These are phyloP conservation scores for Blastobasis lacticolella DNA, from an alignment of 2,888 invertebrate species.

Conservation along the genomic window DNA sequence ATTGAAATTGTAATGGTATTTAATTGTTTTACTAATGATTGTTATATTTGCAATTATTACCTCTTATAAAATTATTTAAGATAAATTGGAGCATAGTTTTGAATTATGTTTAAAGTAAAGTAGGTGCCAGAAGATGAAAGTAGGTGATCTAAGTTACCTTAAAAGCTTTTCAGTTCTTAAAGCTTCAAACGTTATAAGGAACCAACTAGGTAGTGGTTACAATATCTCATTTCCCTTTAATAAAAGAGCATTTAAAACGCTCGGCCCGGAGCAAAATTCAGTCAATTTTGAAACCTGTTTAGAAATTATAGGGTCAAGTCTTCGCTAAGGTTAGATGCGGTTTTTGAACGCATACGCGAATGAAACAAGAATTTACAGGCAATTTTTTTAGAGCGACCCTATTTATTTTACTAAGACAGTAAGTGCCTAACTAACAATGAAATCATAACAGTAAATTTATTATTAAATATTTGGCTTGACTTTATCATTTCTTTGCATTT, in stretches of 20 bases:
- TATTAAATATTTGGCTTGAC: too few species aligned
- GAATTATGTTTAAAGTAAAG: too few species aligned
- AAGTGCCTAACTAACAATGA: too few species aligned
- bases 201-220: constrained; percentile 53
- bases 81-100: neutral
- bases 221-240: constrained; percentile 64
- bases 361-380: constrained; percentile 5
- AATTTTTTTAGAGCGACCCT: neutral
- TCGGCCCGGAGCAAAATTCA: constrained; percentile 49
- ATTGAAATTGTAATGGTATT: too few species aligned
- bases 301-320: constrained; percentile 70
- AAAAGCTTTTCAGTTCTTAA: too few species aligned
- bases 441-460: too few species aligned
- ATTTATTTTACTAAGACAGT: neutral
- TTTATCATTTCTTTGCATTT: too few species aligned
- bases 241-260: constrained; percentile 58
- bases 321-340: constrained; percentile 38
- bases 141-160: too few species aligned
- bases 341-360: constrained; percentile 20
- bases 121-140: too few species aligned
- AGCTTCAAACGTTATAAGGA: constrained; percentile 15
- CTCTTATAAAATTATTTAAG: neutral
- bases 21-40: neutral
- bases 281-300: constrained; percentile 71
- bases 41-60: neutral